These are phyloP conservation scores for Dasyprocta punctata DNA, from an alignment of 2,113 vertebrate species.

Conservation along the genomic window DNA sequence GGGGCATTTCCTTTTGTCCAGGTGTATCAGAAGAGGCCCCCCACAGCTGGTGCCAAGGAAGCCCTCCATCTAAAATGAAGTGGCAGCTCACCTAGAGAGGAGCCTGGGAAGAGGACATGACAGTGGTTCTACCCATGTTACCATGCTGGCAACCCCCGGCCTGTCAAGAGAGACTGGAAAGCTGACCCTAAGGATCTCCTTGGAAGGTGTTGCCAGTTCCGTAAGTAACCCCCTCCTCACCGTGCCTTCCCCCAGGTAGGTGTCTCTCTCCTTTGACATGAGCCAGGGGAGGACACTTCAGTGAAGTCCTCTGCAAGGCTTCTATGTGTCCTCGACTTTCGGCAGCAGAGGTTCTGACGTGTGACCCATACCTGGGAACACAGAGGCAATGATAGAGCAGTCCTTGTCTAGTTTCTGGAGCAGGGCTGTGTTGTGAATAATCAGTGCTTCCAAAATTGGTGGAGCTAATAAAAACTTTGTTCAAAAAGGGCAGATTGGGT, in stretches of 20 bases:
- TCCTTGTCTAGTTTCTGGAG: neutral
- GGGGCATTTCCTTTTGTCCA: neutral
- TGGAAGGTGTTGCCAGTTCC: neutral
- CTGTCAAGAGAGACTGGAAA: neutral
- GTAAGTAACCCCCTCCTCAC: neutral
- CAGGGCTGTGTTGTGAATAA: neutral
- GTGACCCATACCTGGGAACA: conserved; percentile 3
- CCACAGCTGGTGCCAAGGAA: neutral
- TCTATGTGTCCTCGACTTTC: neutral
- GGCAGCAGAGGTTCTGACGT: neutral
- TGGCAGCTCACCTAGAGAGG: neutral
- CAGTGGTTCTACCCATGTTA: neutral
- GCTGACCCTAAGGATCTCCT: neutral
- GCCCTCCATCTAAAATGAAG: neutral
- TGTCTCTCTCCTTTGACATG: neutral
- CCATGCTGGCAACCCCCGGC: neutral
- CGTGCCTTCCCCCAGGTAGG: too few relatives aligned
- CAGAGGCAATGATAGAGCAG: neutral
- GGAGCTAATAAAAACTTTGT: neutral
- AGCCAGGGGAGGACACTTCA: neutral
- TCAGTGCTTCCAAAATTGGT: neutral
- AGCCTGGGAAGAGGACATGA: neutral
- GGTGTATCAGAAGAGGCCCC: neutral
- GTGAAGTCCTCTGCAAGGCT: neutral
- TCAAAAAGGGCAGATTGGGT: neutral